Conservation (phyloP, 2,888 invertebrate species). For the Melanostoma mellinum region DNA sequence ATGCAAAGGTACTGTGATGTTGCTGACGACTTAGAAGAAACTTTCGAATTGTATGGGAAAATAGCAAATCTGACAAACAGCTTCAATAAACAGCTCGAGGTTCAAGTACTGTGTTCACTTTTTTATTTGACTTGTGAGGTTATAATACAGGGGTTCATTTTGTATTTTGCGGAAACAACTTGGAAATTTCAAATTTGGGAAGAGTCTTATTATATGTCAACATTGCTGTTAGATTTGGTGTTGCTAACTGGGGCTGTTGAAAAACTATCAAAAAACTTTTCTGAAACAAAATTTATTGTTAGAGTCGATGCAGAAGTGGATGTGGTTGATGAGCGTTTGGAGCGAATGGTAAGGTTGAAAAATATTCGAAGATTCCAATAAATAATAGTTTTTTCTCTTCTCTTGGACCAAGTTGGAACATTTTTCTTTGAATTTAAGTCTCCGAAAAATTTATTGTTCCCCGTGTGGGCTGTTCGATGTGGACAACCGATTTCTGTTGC, state of each 20-base stretch:
- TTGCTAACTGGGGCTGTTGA: too few species aligned
- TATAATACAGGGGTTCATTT: neutral
- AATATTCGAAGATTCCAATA: too few species aligned
- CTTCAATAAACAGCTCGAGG: neutral
- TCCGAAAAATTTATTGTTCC: neutral
- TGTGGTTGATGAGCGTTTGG: too few species aligned
- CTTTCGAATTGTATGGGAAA: neutral
- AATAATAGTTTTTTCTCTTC: neutral
- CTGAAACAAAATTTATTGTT: too few species aligned
- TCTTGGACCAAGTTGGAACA: conserved; percentile 28
- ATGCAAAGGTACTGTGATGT: conserved; percentile 18
- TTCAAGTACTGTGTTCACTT: neutral
- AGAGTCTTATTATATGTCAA: too few species aligned
- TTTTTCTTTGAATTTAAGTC: conserved; percentile 26
- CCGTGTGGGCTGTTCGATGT: conserved; percentile 47
- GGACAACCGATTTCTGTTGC: conserved; percentile 15
- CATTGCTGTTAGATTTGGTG: too few species aligned
- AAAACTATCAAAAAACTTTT: too few species aligned
- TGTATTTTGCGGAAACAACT: neutral
- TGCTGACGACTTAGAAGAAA: neutral
- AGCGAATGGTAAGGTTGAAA: too few species aligned
- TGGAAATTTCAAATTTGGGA: too few species aligned
- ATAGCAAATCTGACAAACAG: neutral
- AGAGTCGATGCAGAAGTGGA: too few species aligned
- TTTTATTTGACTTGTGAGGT: neutral